phyloP scores from a whole-genome alignment of 2,797 vertebrate genomes.

The Sparus aurata region DNA sequence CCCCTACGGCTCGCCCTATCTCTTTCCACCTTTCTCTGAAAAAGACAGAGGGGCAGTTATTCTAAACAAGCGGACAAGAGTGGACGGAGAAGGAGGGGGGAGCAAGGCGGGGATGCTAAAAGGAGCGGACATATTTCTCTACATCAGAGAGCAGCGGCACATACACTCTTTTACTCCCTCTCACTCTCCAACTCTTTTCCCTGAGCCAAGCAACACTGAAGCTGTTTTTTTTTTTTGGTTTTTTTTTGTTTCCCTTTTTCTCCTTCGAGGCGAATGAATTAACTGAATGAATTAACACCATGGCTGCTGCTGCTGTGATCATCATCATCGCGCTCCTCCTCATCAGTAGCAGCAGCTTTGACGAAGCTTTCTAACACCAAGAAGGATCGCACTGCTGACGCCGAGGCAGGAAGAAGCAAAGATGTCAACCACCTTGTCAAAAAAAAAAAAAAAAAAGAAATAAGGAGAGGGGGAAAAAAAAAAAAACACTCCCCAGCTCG shows the following conservation, averaged over 20 bases:
- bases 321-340: slow-evolving; percentile 71
- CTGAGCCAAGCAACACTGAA: slow-evolving; percentile 71
- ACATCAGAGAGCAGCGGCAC: slow-evolving; percentile 58
- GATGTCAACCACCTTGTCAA: slow-evolving; percentile 74
- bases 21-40: slow-evolving; percentile 64
- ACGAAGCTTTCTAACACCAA: slow-evolving; percentile 78
- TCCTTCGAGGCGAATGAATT: slow-evolving; percentile 76
- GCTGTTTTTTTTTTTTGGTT: slow-evolving; percentile 23
- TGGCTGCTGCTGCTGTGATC: slow-evolving; percentile 65
- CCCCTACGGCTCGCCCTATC: slow-evolving; percentile 67
- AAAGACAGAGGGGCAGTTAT: slow-evolving; percentile 68
- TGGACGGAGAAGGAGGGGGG: slow-evolving; percentile 39
- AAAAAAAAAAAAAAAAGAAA: slow-evolving; percentile 49
- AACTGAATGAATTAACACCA: slow-evolving; percentile 82
- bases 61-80: slow-evolving; percentile 59
- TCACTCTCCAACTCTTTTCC: slow-evolving; percentile 62
- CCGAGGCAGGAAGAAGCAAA: slow-evolving; percentile 74
- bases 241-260: slow-evolving; percentile 32
- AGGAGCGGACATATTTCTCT: slow-evolving; percentile 67
- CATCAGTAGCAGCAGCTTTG: slow-evolving; percentile 73
- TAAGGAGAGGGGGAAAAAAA: neutral
- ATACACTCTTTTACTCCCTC: slow-evolving; percentile 51
- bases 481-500: slow-evolving; percentile 31
- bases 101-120: slow-evolving; percentile 59
- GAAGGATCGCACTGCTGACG: slow-evolving; percentile 75